Conservation (phyloP, 92 coral and sea anemone species). For the Porites lobata region DNA sequence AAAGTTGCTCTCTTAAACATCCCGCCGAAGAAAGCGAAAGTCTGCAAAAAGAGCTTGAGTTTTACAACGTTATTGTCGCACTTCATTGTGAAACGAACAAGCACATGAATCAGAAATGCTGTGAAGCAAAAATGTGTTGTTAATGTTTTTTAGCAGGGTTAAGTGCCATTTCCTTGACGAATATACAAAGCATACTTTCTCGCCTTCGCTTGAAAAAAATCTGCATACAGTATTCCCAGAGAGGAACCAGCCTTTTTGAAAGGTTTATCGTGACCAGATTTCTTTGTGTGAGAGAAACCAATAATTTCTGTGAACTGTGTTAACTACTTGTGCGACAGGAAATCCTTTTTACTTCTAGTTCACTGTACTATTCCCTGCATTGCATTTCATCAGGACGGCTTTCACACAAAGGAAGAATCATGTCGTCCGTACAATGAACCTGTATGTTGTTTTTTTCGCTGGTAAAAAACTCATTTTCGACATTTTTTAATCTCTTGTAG, state of each 20-base stretch:
- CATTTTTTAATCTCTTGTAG: background rate
- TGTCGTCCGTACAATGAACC: too few relatives aligned
- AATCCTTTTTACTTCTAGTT: too few relatives aligned
- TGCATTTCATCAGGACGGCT: too few relatives aligned
- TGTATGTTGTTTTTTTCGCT: too few relatives aligned
- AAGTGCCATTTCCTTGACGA: background rate
- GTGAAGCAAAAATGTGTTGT: background rate
- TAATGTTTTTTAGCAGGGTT: background rate
- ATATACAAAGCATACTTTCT: too few relatives aligned
- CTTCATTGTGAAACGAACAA: background rate
- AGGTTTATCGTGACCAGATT: slow-evolving; percentile 5
- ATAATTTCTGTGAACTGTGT: too few relatives aligned
- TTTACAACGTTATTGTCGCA: background rate
- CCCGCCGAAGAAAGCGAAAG: background rate
- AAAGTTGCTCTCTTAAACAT: background rate
- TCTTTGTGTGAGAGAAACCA: too few relatives aligned
- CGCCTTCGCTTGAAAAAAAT: too few relatives aligned
- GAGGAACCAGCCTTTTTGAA: background rate
- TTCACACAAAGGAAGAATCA: too few relatives aligned
- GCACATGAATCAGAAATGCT: background rate
- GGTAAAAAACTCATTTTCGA: background rate
- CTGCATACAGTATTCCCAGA: background rate
- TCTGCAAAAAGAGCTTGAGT: background rate
- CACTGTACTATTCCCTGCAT: too few relatives aligned
- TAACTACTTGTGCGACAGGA: too few relatives aligned